These are phyloP conservation scores for Xenops minutus DNA, from an alignment of 2,797 vertebrate genomes.

Conservation along the genomic window DNA sequence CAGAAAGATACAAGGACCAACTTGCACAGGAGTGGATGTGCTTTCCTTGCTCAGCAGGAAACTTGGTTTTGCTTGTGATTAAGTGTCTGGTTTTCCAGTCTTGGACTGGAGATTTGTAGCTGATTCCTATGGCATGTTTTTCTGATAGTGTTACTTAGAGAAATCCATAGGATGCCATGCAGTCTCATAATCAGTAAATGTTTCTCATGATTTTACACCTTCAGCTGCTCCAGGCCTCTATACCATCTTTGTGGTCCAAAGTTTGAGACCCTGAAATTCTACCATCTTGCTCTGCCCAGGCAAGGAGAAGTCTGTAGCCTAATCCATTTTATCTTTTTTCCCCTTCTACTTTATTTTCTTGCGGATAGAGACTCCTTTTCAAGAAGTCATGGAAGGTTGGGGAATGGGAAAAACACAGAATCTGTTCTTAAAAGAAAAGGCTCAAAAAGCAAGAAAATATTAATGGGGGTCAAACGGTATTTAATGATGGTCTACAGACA, in stretches of 20 bases:
- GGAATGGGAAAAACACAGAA: background rate
- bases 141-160: background rate
- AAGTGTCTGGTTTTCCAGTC: background rate
- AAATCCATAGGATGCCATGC: background rate
- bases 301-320: background rate
- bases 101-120: background rate
- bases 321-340: background rate
- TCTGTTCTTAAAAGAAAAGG: background rate
- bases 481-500: background rate
- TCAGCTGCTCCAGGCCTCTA: background rate
- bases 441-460: background rate
- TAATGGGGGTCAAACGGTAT: background rate
- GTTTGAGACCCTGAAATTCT: background rate
- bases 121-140: background rate
- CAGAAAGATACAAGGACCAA: background rate
- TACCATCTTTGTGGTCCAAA: background rate
- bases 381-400: background rate
- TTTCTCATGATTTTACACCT: background rate
- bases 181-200: background rate
- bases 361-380: background rate
- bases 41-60: background rate
- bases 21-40: background rate
- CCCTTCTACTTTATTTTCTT: background rate
- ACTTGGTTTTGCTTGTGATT: background rate
- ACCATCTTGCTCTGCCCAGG: background rate